phyloP scores from a whole-genome alignment of 2,888 invertebrate genomes.

The Ormyrus nitidulus region DNA sequence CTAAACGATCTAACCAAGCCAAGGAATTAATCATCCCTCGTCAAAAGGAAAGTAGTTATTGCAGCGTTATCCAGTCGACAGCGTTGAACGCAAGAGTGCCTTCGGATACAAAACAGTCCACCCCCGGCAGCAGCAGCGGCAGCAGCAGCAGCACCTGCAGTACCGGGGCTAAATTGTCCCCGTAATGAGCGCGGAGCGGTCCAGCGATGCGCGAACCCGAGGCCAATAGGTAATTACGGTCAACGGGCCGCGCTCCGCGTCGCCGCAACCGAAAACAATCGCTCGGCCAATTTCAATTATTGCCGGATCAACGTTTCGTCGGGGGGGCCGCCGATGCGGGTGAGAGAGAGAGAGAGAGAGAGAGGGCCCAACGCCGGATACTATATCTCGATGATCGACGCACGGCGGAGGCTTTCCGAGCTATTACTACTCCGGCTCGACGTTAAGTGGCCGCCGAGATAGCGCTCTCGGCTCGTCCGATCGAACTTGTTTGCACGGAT shows the following conservation, averaged over 20 bases:
- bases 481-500: too few relatives aligned
- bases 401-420: background rate
- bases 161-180: constrained; percentile 29
- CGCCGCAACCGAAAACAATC: constrained; percentile 32
- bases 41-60: too few relatives aligned
- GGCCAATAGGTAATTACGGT: constrained; percentile 44
- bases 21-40: too few relatives aligned
- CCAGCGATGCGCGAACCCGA: constrained; percentile 24
- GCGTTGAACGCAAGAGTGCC: constrained; percentile 29
- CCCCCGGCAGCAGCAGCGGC: background rate
- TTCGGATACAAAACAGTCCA: constrained; percentile 38
- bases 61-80: background rate
- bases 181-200: constrained; percentile 28
- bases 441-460: too few relatives aligned
- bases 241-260: background rate
- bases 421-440: background rate
- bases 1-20: too few relatives aligned
- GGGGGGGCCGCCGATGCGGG: too few relatives aligned
- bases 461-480: too few relatives aligned
- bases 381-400: too few relatives aligned
- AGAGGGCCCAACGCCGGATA: too few relatives aligned
- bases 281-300: constrained; percentile 46
- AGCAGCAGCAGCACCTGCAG: background rate
- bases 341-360: too few relatives aligned
- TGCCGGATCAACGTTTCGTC: constrained; percentile 28